Evolutionary conservation across 2,113 vertebrate species (phyloP), one percentile per base, ranked within the genome.

Genomic region (Pseudopodoces humilis): DNA sequence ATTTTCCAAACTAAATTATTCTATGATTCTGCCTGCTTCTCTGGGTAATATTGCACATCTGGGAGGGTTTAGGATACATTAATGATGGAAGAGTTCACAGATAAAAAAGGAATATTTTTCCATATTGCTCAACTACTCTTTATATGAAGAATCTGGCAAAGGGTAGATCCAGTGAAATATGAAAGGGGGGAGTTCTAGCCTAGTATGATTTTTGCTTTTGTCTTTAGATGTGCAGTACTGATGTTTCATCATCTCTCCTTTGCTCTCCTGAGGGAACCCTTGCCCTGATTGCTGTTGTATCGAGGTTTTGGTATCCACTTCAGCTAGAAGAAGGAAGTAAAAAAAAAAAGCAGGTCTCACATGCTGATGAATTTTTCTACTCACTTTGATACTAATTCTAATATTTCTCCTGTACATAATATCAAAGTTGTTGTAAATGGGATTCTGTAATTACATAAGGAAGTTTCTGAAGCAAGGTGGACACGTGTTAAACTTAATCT

Each of bases 281-380:
- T 47, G 11, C 3, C 68, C 43, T 4, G 4, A 18, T 14, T 69
- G 22, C 43, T 70, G 9, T 12, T 69, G 17, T 67, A 39, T 50
- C 47, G 55, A 17, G 21, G 19, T 8, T 86, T 92, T 78, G 43
- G 41, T 86, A 75, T 41, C 86, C 33, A 22, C 10, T 78, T 84
- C 56, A 60, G n/a, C 52, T 80, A 39, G 46, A 63, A 53, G 11
- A 18, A 68, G 56, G 15, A 86, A 78, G 30, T 37, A 0, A 21
- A 80, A 83, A 30, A 31, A 33, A 6, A 28, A 14, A 7, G 12
- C 31, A 13, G 0, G 0, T 72, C 11, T 88, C 5, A 1, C 9
- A 9, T 23, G 17, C 35, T 56, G 44, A 81, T 56, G 31, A 76
- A 10, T 90, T 90, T 53, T 91, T 89, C 52, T 80, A 18, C 55